These are phyloP conservation scores for Tenthredo scrophulariae DNA, from an alignment of 2,888 invertebrate genomes.

Conservation along the genomic window DNA sequence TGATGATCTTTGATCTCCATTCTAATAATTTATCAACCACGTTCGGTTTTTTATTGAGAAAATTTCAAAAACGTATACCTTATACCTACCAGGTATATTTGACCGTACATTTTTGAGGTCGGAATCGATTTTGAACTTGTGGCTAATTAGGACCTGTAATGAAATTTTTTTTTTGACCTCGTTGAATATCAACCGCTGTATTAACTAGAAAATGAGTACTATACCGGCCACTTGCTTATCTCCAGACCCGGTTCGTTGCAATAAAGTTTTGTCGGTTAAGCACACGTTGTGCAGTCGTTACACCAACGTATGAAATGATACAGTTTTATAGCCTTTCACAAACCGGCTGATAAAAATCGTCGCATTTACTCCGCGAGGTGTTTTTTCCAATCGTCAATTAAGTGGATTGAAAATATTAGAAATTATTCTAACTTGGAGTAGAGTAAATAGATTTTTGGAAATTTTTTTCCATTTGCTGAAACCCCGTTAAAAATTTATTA, in stretches of 20 bases:
- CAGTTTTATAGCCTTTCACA: slow-evolving; percentile 16
- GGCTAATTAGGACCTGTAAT: background rate
- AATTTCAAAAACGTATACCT: background rate
- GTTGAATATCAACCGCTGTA: slow-evolving; percentile 1
- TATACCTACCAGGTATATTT: background rate
- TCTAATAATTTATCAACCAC: background rate
- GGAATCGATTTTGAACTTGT: background rate
- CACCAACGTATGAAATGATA: slow-evolving; percentile 7
- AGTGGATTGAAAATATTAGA: background rate
- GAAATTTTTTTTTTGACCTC: background rate
- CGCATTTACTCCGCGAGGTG: background rate
- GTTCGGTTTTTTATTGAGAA: background rate
- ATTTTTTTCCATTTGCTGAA: background rate
- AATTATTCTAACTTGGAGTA: background rate
- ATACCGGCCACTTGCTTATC: slow-evolving; percentile 22
- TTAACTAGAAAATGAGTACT: slow-evolving; percentile 24
- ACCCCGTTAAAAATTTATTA: background rate
- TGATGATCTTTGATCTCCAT: background rate
- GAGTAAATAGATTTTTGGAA: background rate
- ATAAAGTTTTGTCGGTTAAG: slow-evolving; percentile 24
- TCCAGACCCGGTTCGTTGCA: background rate
- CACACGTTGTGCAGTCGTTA: slow-evolving; percentile 38
- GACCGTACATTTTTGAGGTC: background rate
- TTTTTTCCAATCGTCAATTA: background rate
- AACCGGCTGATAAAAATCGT: slow-evolving; percentile 7